A percentile compares a stretch with the other conserved stretches of the same genome.
Conservation (phyloP, 2,113 vertebrate genomes). For the Centropristis striata region DNA sequence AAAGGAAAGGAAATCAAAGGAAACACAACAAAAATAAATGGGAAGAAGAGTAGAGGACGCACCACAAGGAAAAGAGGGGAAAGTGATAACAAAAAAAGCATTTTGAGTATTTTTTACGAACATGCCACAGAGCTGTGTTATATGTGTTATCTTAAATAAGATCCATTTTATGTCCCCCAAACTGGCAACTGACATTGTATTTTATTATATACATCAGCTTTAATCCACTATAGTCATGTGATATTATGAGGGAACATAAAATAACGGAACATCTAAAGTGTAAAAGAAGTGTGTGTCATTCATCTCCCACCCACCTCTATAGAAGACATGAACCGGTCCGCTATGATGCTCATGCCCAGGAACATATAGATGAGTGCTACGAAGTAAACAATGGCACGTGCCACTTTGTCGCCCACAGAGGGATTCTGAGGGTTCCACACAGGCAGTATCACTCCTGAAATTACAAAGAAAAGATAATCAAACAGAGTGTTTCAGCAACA, state of each 20-base stretch:
- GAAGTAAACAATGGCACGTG: slow-evolving; percentile 90
- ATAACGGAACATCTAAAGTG: not conserved
- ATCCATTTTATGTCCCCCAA: not conserved
- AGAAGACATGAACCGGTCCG: slow-evolving; percentile 90
- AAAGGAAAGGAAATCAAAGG: not conserved
- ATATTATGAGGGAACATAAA: not conserved
- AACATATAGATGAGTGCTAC: slow-evolving; percentile 91
- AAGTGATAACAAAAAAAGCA: not conserved
- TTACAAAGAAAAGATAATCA: not conserved
- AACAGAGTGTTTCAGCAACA: not conserved
- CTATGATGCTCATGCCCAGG: slow-evolving; percentile 90
- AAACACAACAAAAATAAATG: not conserved
- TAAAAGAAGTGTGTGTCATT: not conserved
- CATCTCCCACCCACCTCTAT: slow-evolving; percentile 76
- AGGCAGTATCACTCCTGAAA: slow-evolving; percentile 86
- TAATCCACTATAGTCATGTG: not conserved
- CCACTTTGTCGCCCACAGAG: slow-evolving; percentile 89
- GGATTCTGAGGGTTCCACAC: slow-evolving; percentile 90
- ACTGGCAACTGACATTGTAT: too few relatives aligned
- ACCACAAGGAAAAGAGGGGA: not conserved
- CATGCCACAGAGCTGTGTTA: not conserved
- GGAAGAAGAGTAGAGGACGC: not conserved
- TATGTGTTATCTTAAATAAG: not conserved
- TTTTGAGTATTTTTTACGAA: not conserved
- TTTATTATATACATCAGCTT: not conserved